Evolutionary conservation across 2,113 vertebrate genomes (phyloP).

Genomic region (Orycteropus afer): DNA sequence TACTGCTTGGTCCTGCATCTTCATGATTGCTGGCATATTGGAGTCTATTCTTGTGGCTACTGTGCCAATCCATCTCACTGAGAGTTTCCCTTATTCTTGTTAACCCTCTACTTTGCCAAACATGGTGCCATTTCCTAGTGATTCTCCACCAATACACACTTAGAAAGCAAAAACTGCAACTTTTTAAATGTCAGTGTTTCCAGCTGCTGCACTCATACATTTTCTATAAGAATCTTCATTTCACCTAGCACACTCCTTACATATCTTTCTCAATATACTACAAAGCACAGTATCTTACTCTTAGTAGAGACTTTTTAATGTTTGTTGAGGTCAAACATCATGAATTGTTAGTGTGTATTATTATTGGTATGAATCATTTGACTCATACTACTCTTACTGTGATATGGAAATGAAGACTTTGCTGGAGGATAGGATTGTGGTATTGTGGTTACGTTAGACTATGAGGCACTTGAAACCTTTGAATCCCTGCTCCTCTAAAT

Average conservation of each 20-base stretch:
- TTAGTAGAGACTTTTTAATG: neutral
- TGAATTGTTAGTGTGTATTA: neutral
- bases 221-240: constrained; percentile 1
- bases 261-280: neutral
- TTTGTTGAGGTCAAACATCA: neutral
- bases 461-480: neutral
- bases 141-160: neutral
- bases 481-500: neutral
- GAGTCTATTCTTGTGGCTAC: neutral
- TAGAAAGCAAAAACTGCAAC: constrained; percentile 3
- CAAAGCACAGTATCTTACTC: neutral
- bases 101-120: neutral
- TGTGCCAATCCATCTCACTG: neutral
- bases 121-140: neutral
- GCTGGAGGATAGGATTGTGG: neutral
- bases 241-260: neutral
- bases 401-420: neutral
- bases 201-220: neutral
- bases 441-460: neutral
- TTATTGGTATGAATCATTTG: neutral
- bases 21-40: neutral
- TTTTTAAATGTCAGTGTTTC: neutral
- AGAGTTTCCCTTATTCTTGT: neutral
- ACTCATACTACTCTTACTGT: neutral
- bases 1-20: neutral